Evolutionary conservation across 2,888 invertebrate genomes (phyloP).

Genomic region (Drosophila subquinaria): DNA sequence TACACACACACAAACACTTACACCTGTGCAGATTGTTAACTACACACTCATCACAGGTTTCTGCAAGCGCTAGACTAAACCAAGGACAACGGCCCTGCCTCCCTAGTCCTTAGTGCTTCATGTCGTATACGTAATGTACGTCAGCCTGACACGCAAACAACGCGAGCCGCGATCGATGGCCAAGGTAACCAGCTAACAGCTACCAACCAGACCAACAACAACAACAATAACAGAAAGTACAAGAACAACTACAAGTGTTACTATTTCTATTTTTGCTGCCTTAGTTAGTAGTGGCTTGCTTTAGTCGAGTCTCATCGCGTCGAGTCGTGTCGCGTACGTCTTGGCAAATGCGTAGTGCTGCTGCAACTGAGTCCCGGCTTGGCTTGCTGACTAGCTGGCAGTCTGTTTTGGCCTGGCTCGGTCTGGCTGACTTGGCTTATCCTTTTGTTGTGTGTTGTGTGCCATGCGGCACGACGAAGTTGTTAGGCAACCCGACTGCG

Average conservation of each 20-base stretch:
- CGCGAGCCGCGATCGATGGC: conserved; percentile 67
- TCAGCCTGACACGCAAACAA: conserved; percentile 45
- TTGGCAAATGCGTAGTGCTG: conserved; percentile 76
- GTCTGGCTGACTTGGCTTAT: conserved; percentile 69
- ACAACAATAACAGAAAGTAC: background rate
- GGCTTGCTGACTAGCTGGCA: conserved; percentile 61
- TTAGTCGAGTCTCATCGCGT: background rate
- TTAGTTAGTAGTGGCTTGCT: conserved; percentile 18
- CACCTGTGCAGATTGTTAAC: conserved; percentile 4
- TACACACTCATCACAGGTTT: background rate
- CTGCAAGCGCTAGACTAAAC: conserved; percentile 65
- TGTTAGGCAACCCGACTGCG: conserved; percentile 65
- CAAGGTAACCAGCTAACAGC: conserved; percentile 50
- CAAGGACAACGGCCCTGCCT: conserved; percentile 66
- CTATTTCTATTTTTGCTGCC: conserved; percentile 43
- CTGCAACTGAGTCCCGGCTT: conserved; percentile 78
- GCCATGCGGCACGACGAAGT: conserved; percentile 60
- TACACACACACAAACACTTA: conserved; percentile 36
- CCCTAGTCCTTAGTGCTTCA: conserved; percentile 35
- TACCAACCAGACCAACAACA: background rate
- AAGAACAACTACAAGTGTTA: conserved; percentile 41
- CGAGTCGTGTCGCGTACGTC: conserved; percentile 58
- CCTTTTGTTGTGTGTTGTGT: conserved; percentile 64
- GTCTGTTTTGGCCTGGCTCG: conserved; percentile 23
- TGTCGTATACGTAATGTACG: conserved; percentile 43